These are phyloP conservation scores for Donacobius atricapilla DNA, from an alignment of 2,113 vertebrate species.

Conservation along the genomic window DNA sequence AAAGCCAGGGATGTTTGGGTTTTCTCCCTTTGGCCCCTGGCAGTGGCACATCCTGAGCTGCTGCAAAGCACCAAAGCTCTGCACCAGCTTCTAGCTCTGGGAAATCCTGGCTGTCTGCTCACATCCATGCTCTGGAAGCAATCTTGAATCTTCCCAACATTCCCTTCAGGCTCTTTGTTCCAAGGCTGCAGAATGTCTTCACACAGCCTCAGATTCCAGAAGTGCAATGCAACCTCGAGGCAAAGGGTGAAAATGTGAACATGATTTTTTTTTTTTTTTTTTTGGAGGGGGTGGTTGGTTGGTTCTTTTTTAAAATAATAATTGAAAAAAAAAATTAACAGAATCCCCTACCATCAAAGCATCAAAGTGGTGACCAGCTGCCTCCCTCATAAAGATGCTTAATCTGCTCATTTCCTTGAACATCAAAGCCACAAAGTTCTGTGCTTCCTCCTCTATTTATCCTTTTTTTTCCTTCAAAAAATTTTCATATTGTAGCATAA, in stretches of 20 bases:
- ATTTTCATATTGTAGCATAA: neutral
- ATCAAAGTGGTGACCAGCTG: neutral
- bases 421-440: neutral
- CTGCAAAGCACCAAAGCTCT: neutral
- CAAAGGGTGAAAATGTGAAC: neutral
- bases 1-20: conserved; percentile 30
- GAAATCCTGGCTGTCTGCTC: conserved; percentile 10
- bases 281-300: too few relatives aligned
- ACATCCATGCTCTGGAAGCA: neutral
- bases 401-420: neutral
- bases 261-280: too few relatives aligned
- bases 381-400: neutral
- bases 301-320: neutral
- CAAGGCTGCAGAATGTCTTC: neutral
- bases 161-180: neutral
- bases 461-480: neutral
- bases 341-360: accelerated
- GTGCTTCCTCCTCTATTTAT: neutral
- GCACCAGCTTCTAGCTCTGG: conserved; percentile 3
- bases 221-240: neutral
- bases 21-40: neutral
- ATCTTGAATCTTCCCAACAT: neutral
- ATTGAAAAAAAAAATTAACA: neutral
- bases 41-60: conserved; percentile 17
- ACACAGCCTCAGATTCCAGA: neutral